Percentiles rank a stretch among this genome's conserved stretches.
Evolutionary conservation across 2,113 vertebrate genomes (phyloP).

Genomic region (human (Homo sapiens)): GRCh38 chr7:80969501-80970000

Average conservation of each 20-base stretch:
- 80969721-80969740: background rate
- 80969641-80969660: background rate
- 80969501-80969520: background rate
- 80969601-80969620: background rate
- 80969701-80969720: background rate
- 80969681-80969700: background rate
- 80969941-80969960: background rate
- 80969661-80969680: background rate
- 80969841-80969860: background rate
- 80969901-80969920: background rate
- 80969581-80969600: background rate
- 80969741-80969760: background rate
- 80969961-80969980: background rate
- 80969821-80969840: background rate
- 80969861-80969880: background rate
- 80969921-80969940: background rate
- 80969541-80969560: background rate
- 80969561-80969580: no score
- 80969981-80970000: background rate
- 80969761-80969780: background rate
- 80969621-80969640: background rate
- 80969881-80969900: background rate
- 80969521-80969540: background rate
- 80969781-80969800: background rate
- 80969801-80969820: background rate